Base-by-base conservation (phyloP, 2,113 vertebrate genomes). In the Thunnus thynnus region DNA sequence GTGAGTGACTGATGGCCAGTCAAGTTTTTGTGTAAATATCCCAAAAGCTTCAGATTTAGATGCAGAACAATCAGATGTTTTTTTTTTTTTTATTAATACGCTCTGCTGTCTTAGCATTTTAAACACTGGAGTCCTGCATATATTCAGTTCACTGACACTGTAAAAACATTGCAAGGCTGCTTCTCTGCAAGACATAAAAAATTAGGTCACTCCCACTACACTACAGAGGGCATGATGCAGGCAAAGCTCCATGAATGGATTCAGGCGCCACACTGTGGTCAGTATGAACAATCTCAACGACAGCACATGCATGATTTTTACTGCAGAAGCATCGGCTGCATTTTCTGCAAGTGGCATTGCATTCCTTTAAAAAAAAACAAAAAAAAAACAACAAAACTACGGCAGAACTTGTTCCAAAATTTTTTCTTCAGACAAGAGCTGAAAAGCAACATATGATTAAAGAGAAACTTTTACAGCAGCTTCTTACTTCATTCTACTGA, bases 181-280 rank as follows among this genome's bases (percentile, higher is more conserved):
- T 48, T 52, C 62, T 82, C 75, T 57, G 56, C 16, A 78, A 77
- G 62, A 52, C 47, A 76, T 46, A 27, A 18, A 76, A 90, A 93
- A 88, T 73, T 17, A 86, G 91, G 91, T 91, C 92, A 91, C 62
- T 78, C 72, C 78, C 66, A 78, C 61, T 51, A 65, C 72, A 72
- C 48, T 18, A 54, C 73, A 27, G 20, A 70, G 62, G 81, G 36
- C n/a, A 10, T 6, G 73, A 54, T 48, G 56, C 67, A 80, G 61
- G 16, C 65, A 4, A 25, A 67, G 20, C 55, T 70, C 3, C 22
- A n/a, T 4, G 22, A 41, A 4, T 20, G 18, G 70, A 72, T 51
- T 62, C 62, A 86, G 67, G 74, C 78, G 76, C 92, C 93, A 87
- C 80, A 30, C 25, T 66, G 90, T 89, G 94, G 92, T 69, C n/a